These are phyloP conservation scores for Drosophila pallidifrons DNA, from an alignment of 1,140 invertebrate genomes.

Conservation along the genomic window DNA sequence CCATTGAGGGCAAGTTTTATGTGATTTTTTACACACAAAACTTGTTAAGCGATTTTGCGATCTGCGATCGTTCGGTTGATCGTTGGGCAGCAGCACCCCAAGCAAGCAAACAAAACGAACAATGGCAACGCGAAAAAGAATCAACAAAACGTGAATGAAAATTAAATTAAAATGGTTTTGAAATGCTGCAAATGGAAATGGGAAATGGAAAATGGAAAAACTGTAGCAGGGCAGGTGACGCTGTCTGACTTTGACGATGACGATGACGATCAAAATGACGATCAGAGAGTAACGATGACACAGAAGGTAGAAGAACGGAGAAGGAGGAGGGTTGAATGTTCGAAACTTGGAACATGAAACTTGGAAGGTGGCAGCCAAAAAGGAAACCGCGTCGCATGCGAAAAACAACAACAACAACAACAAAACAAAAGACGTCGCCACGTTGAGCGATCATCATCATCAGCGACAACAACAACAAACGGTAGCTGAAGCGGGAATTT, in stretches of 20 bases:
- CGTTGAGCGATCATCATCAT: constrained; percentile 68
- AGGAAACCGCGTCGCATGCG: constrained; percentile 51
- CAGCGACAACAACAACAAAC: constrained; percentile 6
- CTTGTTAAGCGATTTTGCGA: constrained; percentile 39
- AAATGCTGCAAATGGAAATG: constrained; percentile 68
- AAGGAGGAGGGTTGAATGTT: too few relatives aligned
- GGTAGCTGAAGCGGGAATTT: constrained; percentile 17
- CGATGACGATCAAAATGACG: constrained; percentile 44
- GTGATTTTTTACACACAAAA: constrained; percentile 80
- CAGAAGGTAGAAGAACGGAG: too few relatives aligned
- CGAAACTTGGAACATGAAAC: too few relatives aligned
- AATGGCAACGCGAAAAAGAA: constrained; percentile 39
- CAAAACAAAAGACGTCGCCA: constrained; percentile 56
- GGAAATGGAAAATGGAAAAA: constrained; percentile 46
- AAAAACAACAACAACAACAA: constrained; percentile 1
- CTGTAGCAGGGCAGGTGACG: constrained; percentile 34
- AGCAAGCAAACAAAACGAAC: constrained; percentile 16
- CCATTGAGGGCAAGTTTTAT: constrained; percentile 78
- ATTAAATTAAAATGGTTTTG: constrained; percentile 72
- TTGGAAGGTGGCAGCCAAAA: constrained; percentile 8
- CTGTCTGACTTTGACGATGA: constrained; percentile 20
- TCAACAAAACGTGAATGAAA: constrained; percentile 68
- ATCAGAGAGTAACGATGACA: constrained; percentile 31
- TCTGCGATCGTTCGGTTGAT: constrained; percentile 35
- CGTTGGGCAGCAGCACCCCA: constrained; percentile 18